Evolutionary conservation across 2,888 invertebrate genomes (phyloP), one percentile per base, ranked within the genome.

Genomic region (Ctenicera cuprea): DNA sequence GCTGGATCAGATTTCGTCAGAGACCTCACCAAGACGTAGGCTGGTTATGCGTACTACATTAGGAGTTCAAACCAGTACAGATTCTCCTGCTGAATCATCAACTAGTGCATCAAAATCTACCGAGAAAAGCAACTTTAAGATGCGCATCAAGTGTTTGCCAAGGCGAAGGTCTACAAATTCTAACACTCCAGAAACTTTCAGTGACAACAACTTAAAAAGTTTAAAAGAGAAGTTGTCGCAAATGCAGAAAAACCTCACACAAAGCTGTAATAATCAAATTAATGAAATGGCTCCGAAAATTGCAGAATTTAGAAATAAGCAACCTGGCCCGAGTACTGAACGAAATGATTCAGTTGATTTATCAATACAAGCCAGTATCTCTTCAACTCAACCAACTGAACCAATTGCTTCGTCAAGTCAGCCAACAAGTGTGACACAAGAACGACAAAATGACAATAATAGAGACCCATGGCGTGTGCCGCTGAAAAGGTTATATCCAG

Each of bases 1-100:
- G 80, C 14, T 75, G 87, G 88, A 74, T 85, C 86, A 74, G 85
- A 88, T 76, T 86, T 38, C 71, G 37, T 18, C 65, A 16, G 57
- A 64, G 14, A 41, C 14, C 2, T 62, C 52, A 22, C 64, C 64
- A 11, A 52, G 54, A 12, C 59, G 74, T 5, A 50, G 74, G 16
- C 33, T 74, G 1, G 45, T 74, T 3, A 33, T 74, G 45, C 45
- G 74, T 8, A 62, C 65, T 4, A 66, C 74, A 9, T 33, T 74
- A 9, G 74, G 74, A 22, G 43, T 71, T 30, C 74, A 74, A 67
- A 74, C 74, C 3, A 71, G 43, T 30, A 66, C 66, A 7, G 70
- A 74, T 50, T 41, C 69, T 1, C 16, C 65, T 16, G 37, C 66
- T 12, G 70, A 74, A 52, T 9, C 66, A 22, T 30, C 50, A 37